These are phyloP conservation scores for Melanostoma mellinum DNA, from an alignment of 2,888 invertebrate genomes.

Conservation along the genomic window DNA sequence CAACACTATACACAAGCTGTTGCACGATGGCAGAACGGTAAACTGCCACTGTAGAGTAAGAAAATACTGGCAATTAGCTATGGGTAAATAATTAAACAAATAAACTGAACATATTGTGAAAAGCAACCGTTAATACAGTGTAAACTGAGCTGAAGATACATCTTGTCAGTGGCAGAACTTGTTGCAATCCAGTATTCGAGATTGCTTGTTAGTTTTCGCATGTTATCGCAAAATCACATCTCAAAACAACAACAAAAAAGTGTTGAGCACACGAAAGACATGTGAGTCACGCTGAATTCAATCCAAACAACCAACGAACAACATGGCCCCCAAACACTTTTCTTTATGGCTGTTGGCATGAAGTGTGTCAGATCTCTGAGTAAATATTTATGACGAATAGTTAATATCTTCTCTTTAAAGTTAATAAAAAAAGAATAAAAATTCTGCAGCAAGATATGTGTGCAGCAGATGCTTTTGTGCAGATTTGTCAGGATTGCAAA, in stretches of 20 bases:
- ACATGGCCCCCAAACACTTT: not conserved
- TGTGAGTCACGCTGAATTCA: conserved; percentile 49
- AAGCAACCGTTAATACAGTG: conserved; percentile 59
- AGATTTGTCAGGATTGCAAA: conserved; percentile 27
- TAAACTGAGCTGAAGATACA: conserved; percentile 41
- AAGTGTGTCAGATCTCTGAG: conserved; percentile 62
- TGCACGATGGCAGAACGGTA: conserved; percentile 43
- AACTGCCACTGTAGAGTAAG: conserved; percentile 47
- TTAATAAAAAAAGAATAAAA: too few relatives aligned
- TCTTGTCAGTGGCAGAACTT: conserved; percentile 31
- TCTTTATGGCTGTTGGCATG: conserved; percentile 29
- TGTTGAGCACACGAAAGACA: conserved; percentile 22
- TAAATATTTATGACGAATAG: conserved; percentile 64
- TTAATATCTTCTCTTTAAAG: conserved; percentile 12
- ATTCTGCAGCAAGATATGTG: conserved; percentile 1
- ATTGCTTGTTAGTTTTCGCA: conserved; percentile 64
- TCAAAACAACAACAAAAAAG: not conserved
- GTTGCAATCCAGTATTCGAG: conserved; percentile 41
- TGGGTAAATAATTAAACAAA: conserved; percentile 65
- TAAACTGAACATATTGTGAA: conserved; percentile 46
- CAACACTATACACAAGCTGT: not conserved
- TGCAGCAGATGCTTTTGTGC: conserved; percentile 3
- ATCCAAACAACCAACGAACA: not conserved
- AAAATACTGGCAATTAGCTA: conserved; percentile 60
- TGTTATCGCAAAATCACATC: conserved; percentile 65